These are phyloP conservation scores for Pelosia muscerda DNA, from an alignment of 2,888 invertebrate species.

Conservation along the genomic window DNA sequence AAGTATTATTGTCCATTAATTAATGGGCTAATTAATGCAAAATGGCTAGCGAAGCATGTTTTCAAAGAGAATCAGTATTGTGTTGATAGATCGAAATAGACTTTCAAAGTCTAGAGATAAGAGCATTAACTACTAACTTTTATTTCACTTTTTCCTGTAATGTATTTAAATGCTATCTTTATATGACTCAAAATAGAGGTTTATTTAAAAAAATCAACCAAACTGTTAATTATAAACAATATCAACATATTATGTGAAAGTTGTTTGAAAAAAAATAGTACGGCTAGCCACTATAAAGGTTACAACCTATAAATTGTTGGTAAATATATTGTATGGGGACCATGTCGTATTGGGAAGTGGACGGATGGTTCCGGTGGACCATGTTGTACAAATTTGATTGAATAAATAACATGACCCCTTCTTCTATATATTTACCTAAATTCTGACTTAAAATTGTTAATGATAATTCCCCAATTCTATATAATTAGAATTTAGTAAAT, in stretches of 20 bases:
- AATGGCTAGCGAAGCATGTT: slow-evolving; percentile 2
- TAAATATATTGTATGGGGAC: not conserved
- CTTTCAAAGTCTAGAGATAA: not conserved
- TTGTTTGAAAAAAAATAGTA: not conserved
- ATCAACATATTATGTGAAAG: too few relatives aligned
- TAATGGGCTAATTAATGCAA: not conserved
- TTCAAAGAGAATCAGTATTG: not conserved
- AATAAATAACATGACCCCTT: too few relatives aligned
- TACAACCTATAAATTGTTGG: not conserved
- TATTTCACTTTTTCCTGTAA: not conserved
- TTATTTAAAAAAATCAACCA: too few relatives aligned
- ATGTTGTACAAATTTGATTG: too few relatives aligned
- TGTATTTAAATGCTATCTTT: not conserved
- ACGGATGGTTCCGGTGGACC: too few relatives aligned
- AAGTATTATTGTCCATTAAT: not conserved
- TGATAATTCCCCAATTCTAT: too few relatives aligned
- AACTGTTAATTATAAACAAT: too few relatives aligned
- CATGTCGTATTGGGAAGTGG: too few relatives aligned
- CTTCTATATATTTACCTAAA: too few relatives aligned
- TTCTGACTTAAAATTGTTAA: too few relatives aligned
- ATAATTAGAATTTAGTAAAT: too few relatives aligned
- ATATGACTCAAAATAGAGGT: not conserved
- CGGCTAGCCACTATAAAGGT: slow-evolving; percentile 9
- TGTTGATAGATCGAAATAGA: not conserved
- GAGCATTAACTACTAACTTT: not conserved